Evolutionary conservation across 2,797 vertebrate species (phyloP).

Genomic region (Brachyrhaphis roseni): DNA sequence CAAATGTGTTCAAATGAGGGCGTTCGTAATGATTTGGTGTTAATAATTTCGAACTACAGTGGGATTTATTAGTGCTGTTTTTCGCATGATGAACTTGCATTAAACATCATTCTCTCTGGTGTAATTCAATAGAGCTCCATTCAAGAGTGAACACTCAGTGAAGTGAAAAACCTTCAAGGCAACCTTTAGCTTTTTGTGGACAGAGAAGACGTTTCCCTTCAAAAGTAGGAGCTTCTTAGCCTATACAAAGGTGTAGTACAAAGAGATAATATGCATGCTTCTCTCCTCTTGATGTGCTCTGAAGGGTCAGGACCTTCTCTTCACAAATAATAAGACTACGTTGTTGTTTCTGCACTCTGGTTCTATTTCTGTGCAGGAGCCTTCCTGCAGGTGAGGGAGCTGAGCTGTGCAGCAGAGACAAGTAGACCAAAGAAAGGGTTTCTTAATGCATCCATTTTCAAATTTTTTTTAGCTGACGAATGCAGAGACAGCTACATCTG

Average conservation of each 20-base stretch:
- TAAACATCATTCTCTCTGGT: background rate
- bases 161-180: background rate
- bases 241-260: background rate
- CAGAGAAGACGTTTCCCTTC: background rate
- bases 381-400: background rate
- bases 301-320: background rate
- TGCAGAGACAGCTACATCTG: background rate
- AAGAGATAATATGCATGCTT: background rate
- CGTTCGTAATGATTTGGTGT: too few relatives aligned
- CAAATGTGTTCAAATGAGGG: background rate
- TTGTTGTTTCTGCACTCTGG: background rate
- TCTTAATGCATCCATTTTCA: background rate
- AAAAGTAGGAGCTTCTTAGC: background rate
- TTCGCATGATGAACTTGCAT: background rate
- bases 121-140: background rate
- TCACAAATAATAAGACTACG: too few relatives aligned
- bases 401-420: background rate
- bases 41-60: background rate
- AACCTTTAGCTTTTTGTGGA: background rate
- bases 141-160: background rate
- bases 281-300: background rate
- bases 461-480: background rate
- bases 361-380: background rate
- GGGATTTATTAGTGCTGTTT: background rate
- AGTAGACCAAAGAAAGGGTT: background rate